These are phyloP conservation scores for Stenotaenia linearis DNA, from an alignment of 2,888 invertebrate genomes.

Conservation along the genomic window DNA sequence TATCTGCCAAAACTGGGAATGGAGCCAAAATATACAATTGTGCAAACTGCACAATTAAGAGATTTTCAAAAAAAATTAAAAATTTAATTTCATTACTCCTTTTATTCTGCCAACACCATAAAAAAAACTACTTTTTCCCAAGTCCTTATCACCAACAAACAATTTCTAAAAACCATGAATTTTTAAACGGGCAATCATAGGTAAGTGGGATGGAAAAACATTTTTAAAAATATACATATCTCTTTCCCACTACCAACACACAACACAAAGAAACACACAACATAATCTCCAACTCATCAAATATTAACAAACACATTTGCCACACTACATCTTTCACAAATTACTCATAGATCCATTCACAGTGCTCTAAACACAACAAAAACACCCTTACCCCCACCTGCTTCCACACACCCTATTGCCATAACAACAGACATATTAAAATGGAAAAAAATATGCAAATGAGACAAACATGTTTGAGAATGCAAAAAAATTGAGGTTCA, in stretches of 20 bases:
- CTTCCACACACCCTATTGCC: background rate
- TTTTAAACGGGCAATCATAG: slow-evolving; percentile 11
- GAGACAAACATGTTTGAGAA: background rate
- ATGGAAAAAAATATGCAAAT: background rate
- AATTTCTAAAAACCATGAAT: background rate
- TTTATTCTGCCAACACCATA: background rate
- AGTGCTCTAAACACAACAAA: background rate
- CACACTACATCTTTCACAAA: slow-evolving; percentile 13
- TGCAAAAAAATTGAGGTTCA: background rate
- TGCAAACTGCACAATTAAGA: slow-evolving; percentile 1
- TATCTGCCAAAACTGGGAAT: background rate
- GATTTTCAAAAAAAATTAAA: background rate
- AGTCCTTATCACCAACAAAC: background rate
- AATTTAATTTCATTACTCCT: slow-evolving; percentile 4
- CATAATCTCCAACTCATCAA: slow-evolving; percentile 16
- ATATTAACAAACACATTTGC: slow-evolving; percentile 21
- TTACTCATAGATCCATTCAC: background rate
- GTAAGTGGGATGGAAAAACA: slow-evolving; percentile 2
- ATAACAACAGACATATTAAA: background rate
- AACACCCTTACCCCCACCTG: background rate
- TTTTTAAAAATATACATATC: background rate
- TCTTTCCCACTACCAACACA: background rate
- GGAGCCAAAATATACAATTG: background rate
- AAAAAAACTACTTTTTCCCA: background rate
- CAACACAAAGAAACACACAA: background rate